Evolutionary conservation across 37 sponge, comb jelly and placozoan genomes (phyloP), one percentile per base, ranked within the genome.

Genomic region (Chondrilla cf. caribensis): DNA sequence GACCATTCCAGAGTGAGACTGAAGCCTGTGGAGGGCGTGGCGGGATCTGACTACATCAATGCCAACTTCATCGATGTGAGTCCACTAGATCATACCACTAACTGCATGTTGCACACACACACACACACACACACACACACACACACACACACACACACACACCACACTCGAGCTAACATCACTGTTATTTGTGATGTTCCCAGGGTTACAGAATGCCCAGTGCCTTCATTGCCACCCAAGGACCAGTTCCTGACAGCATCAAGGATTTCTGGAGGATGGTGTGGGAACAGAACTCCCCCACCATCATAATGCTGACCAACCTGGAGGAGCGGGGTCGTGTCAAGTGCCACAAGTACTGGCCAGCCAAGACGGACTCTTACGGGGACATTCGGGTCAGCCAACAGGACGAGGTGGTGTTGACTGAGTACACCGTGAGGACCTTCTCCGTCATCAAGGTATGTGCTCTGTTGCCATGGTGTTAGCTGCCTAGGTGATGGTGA

Each of bases 191-290:
- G n/a, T n/a, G 9, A 47, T 47, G 6, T 47, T 62, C 44, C 3
- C 64, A 87, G 87, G 87, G 87, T 51, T 87, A 87, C 57, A 60
- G 54, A 0, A 59, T 26, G 32, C 54, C 35, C 24, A 73, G 36
- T 73, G 41, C 24, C 2, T 73, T 25, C 76, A 86, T 93, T 60
- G 93, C 93, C 19, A 83, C 87, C 55, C 93, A 93, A 80, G 97
- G 97, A 40, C 90, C 93, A 18, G 84, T 91, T n/a, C 91, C 92
- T 22, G 87, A 89, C 58, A 88, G 95, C 51, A 77, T 89, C 60
- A 51, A 64, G 38, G 93, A 94, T 71, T 97, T 97, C 80, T 97
- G 97, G 97, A 65, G 97, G 0, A 94, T 97, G 95, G 89, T 97
- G 32, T 97, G 95, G 95, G 97, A 97, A 60, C 87, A 92, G 38